Base-by-base conservation (phyloP, 2,797 vertebrate species). In the Coreius guichenoti region DNA sequence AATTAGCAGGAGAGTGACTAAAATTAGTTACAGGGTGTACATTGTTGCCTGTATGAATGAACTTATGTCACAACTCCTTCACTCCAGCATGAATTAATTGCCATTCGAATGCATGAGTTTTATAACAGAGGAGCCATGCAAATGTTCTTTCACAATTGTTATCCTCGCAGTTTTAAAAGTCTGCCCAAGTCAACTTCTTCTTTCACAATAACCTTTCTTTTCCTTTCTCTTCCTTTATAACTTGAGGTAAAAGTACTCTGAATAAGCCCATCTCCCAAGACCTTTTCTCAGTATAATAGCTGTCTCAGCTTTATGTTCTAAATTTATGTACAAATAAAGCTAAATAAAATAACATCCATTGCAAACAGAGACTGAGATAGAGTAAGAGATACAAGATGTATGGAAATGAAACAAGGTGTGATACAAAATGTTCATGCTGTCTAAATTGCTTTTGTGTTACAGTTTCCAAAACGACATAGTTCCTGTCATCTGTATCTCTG, bases 401-500 rank as follows among this genome's bases (percentile, higher is more conserved):
- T 2, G 11, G 7, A 31, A 19, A 43, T 26, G 14, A 77, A 77
- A 77, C 39, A 70, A 72, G 26, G 81, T 33, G 23, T 51, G 72
- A 65, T 19, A 31, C 31, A 23, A 69, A 56, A 70, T 21, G 12
- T 70, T 70, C 49, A 72, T 13, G 13, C 8, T 36, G 70, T 63
- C 4, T 67, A 61, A 31, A 33, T 67, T 5, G 5, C 29, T 21
- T 23, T 17, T 17, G 54, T 47, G n/a, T 21, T 51, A 80, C 33
- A 61, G 16, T 73, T 56, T 43, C 49, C n/a, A 54, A 81, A 81
- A 54, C 4, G 26, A 36, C 21, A 74, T 33, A 5, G 36, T 23
- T 61, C 16, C 58, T 61, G 56, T 65, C 33, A 51, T 76, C 23
- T 65, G 61, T 61, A 43, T 65, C 45, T 29, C 70, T 56, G 78